Evolutionary conservation across 1,140 invertebrate species (phyloP), one percentile per base, ranked within the genome.

Genomic region (Archivesica marissinica): DNA sequence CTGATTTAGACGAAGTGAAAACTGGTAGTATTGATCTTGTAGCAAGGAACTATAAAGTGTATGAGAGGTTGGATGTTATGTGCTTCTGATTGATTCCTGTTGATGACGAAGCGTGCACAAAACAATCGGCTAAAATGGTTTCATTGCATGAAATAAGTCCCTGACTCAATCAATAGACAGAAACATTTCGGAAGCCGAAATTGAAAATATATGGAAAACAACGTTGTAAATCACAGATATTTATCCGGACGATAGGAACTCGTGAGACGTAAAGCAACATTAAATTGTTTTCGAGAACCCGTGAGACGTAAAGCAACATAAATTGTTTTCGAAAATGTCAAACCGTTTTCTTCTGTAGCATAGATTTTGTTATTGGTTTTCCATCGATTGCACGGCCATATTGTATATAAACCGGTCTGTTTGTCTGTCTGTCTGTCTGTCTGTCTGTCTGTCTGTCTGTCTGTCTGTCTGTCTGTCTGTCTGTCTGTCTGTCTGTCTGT

Each of bases 401-500:
- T n/a, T n/a, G n/a, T n/a, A 47, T 52, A 52, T 20, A 23, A 13
- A 0, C 20, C 28, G 80, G 20, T 72, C 66, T 82, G n/a, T 54
- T 66, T 84, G 50, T 77, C 70, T 84, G 30, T 84, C 70, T 84
- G 54, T 84, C 81, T 84, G 50, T 84, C 70, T 84, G 54, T 84
- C 81, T 84, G 50, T 84, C 52, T 84, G 54, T 84, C 81, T 77
- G 54, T 84, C 72, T 84, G 70, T 84, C 70, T 84, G 52, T 84
- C 81, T 84, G 70, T 76, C 81, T 84, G 81, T 84, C 81, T 76
- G 68, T 86, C 77, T 75, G 47, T 76, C 70, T 86, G 44, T 76
- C 85, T 86, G 54, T 86, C 85, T 86, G 68, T 75, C 54, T 83
- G 68, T 86, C 66, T 83, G 68, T 86, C 78, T 83, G 70, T 76